Percentiles rank a stretch among this genome's conserved stretches.
Conservation (phyloP, 2,113 vertebrate genomes). For the Gopherus flavomarginatus region DNA sequence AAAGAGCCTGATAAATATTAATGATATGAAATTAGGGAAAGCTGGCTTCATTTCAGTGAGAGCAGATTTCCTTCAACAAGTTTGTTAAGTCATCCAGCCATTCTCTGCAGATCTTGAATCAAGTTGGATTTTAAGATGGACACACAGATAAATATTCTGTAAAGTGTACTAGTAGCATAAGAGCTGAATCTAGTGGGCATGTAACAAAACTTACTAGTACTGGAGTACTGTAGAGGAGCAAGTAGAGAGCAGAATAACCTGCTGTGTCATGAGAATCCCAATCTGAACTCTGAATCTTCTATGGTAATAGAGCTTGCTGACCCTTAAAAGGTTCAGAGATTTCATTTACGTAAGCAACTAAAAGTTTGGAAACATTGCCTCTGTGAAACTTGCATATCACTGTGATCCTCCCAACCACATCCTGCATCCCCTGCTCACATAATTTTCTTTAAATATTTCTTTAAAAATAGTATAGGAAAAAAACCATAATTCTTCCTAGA, state of each 20-base stretch:
- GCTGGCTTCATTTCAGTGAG: background rate
- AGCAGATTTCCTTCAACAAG: constrained; percentile 2
- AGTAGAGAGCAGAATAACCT: background rate
- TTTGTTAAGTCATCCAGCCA: background rate
- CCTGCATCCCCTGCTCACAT: background rate
- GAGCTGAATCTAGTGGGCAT: background rate
- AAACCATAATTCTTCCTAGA: background rate
- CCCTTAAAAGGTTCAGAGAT: background rate
- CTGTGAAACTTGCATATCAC: background rate
- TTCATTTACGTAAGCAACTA: background rate
- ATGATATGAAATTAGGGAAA: background rate
- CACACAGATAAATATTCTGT: background rate
- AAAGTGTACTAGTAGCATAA: no score
- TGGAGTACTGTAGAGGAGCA: background rate
- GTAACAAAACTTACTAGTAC: background rate
- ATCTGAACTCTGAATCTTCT: accelerated
- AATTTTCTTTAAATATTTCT: background rate
- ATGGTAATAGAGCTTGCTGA: background rate
- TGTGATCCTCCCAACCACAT: background rate
- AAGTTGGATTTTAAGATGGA: background rate
- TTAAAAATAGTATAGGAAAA: background rate
- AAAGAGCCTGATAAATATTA: background rate
- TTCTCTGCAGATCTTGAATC: background rate
- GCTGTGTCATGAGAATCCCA: background rate
- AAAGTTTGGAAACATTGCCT: background rate